phyloP scores from a whole-genome alignment of 2,888 invertebrate genomes.

The Scelioninae gen. 1 region DNA sequence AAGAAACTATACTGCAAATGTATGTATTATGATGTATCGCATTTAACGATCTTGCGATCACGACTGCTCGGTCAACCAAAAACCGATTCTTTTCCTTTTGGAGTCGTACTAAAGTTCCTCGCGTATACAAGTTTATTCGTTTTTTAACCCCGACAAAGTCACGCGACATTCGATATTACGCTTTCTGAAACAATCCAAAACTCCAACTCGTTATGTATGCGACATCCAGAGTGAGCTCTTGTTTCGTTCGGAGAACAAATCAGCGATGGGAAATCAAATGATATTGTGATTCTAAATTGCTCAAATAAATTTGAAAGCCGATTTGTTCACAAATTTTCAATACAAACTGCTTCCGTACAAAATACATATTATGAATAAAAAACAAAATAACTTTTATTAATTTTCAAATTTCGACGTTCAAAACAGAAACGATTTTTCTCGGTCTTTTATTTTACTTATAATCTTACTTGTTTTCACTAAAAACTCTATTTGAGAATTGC shows the following conservation, averaged over 20 bases:
- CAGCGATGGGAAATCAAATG: conserved; percentile 3
- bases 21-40: conserved; percentile 44
- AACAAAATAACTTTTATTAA: no score
- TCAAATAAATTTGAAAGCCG: background rate
- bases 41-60: conserved; percentile 23
- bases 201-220: conserved; percentile 55
- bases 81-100: conserved; percentile 47
- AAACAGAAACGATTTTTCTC: no score
- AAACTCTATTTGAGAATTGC: no score
- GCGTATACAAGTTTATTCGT: conserved; percentile 27
- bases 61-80: conserved; percentile 20
- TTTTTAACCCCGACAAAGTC: conserved; percentile 56
- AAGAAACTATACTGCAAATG: conserved; percentile 48
- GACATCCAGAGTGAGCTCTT: conserved; percentile 6
- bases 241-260: conserved; percentile 14
- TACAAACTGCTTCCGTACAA: no score
- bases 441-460: no score
- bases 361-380: no score
- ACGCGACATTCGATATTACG: conserved; percentile 63
- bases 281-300: conserved; percentile 8
- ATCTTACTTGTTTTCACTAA: no score
- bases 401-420: no score
- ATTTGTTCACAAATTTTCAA: background rate
- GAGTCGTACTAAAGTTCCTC: conserved; percentile 30
- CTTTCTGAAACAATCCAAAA: conserved; percentile 53